phyloP scores from a whole-genome alignment of 1,140 invertebrate species.

The Plectus sambesii region DNA sequence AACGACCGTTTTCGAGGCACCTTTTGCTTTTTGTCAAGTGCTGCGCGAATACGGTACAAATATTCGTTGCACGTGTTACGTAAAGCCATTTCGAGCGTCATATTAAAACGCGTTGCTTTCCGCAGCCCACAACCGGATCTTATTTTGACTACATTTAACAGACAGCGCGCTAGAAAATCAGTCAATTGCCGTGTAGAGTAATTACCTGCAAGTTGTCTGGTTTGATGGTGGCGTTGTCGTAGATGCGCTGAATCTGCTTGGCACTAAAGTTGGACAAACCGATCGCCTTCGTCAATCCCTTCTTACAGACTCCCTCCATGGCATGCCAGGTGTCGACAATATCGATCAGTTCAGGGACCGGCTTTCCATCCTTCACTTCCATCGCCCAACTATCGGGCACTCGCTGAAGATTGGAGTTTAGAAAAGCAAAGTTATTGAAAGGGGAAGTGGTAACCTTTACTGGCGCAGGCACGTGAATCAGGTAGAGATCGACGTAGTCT shows the following conservation, averaged over 20 bases:
- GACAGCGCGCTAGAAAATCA: no score
- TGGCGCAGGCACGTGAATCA: constrained; percentile 63
- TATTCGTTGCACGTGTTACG: no score
- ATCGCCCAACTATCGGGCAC: constrained; percentile 72
- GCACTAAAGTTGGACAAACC: constrained; percentile 27
- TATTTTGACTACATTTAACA: no score
- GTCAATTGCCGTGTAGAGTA: no score
- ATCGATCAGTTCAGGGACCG: constrained; percentile 7
- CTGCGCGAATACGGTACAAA: no score
- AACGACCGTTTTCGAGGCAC: no score
- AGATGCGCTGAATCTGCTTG: constrained; percentile 19
- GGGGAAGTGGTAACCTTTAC: background rate
- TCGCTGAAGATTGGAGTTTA: constrained; percentile 49
- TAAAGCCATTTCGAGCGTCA: no score
- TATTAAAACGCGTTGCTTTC: no score
- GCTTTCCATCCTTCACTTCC: constrained; percentile 53
- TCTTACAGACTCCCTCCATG: constrained; percentile 11
- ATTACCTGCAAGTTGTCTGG: constrained; percentile 31
- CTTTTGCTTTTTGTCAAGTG: no score
- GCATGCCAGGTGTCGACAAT: constrained; percentile 1
- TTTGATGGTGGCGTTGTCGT: constrained; percentile 24
- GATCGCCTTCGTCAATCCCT: constrained; percentile 15
- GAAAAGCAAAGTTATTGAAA: background rate
- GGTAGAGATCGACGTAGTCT: constrained; percentile 64
- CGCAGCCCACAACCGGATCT: no score